A percentile compares a stretch with the other conserved stretches of the same genome.
Evolutionary conservation across 2,797 vertebrate genomes (phyloP).

Genomic region (Apogon talboti): DNA sequence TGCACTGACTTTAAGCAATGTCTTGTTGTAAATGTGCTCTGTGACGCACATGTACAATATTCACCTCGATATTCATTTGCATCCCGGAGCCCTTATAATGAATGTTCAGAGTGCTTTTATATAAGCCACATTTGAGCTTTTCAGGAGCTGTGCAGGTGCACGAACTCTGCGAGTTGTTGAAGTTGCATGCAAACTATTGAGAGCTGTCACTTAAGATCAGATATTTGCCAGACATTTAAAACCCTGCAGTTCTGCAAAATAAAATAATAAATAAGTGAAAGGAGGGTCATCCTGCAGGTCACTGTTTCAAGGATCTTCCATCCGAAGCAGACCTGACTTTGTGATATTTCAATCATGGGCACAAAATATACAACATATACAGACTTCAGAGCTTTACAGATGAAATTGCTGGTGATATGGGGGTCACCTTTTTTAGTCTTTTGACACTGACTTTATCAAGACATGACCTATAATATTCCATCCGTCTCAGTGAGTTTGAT

Average conservation of each 20-base stretch:
- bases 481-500: not conserved
- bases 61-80: slow-evolving; percentile 15
- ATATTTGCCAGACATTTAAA: too few relatives aligned
- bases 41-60: slow-evolving; percentile 43
- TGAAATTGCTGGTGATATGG: not conserved
- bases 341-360: too few relatives aligned
- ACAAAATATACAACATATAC: too few relatives aligned
- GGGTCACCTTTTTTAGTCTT: not conserved
- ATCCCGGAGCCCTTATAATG: slow-evolving; percentile 12
- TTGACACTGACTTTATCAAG: not conserved
- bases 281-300: too few relatives aligned
- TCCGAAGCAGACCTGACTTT: too few relatives aligned
- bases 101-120: slow-evolving; percentile 1
- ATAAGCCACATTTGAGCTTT: not conserved
- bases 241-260: too few relatives aligned
- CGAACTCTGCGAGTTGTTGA: too few relatives aligned
- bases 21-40: slow-evolving; percentile 31
- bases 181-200: too few relatives aligned
- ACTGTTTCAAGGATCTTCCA: too few relatives aligned
- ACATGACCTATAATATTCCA: slow-evolving; percentile 1
- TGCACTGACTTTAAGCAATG: slow-evolving; percentile 1
- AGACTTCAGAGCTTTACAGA: not conserved
- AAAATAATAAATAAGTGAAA: too few relatives aligned
- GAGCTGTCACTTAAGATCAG: too few relatives aligned
- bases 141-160: not conserved